A percentile compares a stretch with the other conserved stretches of the same genome.
phyloP scores from a whole-genome alignment of 2,797 vertebrate genomes.

The Balearica regulorum region DNA sequence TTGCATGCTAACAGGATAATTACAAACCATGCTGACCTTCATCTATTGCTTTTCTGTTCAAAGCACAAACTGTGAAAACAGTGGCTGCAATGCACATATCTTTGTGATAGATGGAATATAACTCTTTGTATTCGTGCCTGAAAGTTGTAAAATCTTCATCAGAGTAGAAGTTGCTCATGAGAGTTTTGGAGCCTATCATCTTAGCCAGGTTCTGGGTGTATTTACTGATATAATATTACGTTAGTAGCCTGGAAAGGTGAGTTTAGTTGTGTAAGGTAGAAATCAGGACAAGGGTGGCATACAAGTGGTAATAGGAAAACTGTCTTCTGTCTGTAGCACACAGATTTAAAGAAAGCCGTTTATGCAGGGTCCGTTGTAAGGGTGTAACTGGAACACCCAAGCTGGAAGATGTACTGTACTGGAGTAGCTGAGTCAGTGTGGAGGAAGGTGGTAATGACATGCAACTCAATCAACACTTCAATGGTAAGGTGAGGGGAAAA shows the following conservation, averaged over 20 bases:
- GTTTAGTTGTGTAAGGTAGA: neutral
- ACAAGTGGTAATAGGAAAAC: neutral
- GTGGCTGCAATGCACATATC: fast-evolving
- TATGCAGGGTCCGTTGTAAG: fast-evolving
- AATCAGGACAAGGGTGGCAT: neutral
- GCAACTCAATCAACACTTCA: neutral
- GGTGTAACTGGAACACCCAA: neutral
- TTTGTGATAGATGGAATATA: neutral
- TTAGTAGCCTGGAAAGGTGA: neutral
- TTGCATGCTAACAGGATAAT: neutral
- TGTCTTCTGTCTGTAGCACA: neutral
- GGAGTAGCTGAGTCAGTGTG: neutral
- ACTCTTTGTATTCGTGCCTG: neutral
- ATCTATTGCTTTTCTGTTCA: neutral
- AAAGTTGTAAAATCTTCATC: neutral
- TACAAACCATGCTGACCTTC: neutral
- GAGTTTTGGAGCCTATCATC: neutral
- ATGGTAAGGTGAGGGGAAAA: neutral
- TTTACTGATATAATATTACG: neutral
- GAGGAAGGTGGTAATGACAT: neutral
- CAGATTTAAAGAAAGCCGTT: neutral
- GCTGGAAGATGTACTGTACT: neutral
- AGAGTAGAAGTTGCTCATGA: neutral
- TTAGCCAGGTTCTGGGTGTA: neutral
- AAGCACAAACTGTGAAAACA: neutral